phyloP scores from a whole-genome alignment of 2,888 invertebrate genomes.

The Corbicula japonica region DNA sequence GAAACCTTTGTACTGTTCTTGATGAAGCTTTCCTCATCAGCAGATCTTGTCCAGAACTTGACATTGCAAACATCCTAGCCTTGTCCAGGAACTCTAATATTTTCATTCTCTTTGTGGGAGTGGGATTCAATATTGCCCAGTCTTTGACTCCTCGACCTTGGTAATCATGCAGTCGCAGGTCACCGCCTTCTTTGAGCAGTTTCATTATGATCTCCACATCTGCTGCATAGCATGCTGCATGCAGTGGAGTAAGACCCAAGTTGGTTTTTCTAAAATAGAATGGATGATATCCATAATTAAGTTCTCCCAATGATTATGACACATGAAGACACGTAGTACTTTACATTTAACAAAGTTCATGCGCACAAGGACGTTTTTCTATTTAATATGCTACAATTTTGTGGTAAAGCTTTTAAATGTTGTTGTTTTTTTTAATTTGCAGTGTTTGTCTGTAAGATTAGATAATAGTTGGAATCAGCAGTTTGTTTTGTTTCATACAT shows the following conservation, averaged over 20 bases:
- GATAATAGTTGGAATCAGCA: too few relatives aligned
- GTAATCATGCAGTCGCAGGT: conserved; percentile 86
- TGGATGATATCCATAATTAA: too few relatives aligned
- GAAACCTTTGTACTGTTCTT: conserved; percentile 55
- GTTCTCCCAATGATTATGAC: too few relatives aligned
- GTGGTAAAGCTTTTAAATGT: too few relatives aligned
- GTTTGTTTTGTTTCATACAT: too few relatives aligned
- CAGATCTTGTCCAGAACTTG: conserved; percentile 73
- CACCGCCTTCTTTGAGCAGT: conserved; percentile 86
- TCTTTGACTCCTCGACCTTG: conserved; percentile 84
- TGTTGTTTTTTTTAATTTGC: too few relatives aligned
- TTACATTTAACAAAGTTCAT: too few relatives aligned
- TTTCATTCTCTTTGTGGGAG: conserved; percentile 76
- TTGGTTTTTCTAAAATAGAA: conserved; percentile 81
- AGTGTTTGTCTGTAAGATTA: too few relatives aligned
- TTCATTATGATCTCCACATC: conserved; percentile 83
- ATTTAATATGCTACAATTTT: too few relatives aligned
- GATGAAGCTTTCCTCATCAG: conserved; percentile 58
- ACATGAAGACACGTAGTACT: too few relatives aligned
- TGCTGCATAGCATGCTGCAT: conserved; percentile 86
- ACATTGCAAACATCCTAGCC: conserved; percentile 82
- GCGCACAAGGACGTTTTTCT: too few relatives aligned
- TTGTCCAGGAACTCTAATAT: conserved; percentile 84
- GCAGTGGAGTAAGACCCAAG: conserved; percentile 86
- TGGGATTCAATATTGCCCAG: conserved; percentile 80